These are phyloP conservation scores for Rhagologus leucostigma DNA, from an alignment of 2,113 vertebrate species.

Conservation along the genomic window DNA sequence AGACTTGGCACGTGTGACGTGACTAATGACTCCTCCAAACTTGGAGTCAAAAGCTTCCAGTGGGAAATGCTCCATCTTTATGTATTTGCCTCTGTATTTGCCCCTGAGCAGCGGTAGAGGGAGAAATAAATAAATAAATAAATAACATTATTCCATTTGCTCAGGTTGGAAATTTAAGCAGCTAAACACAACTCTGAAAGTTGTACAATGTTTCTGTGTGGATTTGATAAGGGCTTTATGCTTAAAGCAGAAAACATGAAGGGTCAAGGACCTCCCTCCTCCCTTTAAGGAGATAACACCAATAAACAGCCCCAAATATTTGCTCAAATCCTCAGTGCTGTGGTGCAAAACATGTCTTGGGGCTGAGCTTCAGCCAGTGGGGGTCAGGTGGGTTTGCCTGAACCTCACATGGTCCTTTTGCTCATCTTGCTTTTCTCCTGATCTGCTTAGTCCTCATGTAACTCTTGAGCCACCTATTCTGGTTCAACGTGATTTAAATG, in stretches of 20 bases:
- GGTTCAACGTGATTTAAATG: neutral
- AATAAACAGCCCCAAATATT: rapidly evolving
- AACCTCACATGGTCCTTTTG: neutral
- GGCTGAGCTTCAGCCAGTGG: neutral
- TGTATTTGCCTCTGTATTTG: neutral
- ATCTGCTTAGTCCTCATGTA: neutral
- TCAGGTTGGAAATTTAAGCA: neutral
- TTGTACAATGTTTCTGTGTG: neutral
- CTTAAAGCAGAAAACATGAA: neutral
- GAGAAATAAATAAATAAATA: neutral
- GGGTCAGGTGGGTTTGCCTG: neutral
- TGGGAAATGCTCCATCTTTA: slow-evolving; percentile 1
- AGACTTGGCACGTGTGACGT: neutral
- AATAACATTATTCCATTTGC: neutral
- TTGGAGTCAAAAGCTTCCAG: neutral
- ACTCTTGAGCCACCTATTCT: neutral
- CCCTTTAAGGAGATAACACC: neutral
- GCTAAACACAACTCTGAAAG: neutral
- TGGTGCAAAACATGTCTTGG: rapidly evolving
- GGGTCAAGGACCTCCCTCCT: neutral
- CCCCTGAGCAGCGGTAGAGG: neutral
- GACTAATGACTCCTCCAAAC: slow-evolving; percentile 7
- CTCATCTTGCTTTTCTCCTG: neutral
- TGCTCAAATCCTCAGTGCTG: rapidly evolving
- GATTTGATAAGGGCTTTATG: neutral